phyloP scores from a whole-genome alignment of 2,113 vertebrate genomes.

The Lonchura striata region DNA sequence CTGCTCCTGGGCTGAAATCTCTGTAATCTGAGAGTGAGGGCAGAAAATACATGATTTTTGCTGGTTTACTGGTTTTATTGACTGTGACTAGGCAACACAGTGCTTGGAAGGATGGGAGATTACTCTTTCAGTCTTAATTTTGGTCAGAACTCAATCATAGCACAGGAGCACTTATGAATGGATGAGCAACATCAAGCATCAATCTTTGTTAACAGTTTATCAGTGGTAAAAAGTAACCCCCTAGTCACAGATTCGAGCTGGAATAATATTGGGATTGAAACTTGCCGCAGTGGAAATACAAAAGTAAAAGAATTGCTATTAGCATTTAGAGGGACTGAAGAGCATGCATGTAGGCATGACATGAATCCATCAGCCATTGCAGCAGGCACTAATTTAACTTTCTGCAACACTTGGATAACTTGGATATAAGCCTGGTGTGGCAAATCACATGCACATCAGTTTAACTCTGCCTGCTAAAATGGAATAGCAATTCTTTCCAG shows the following conservation, averaged over 20 bases:
- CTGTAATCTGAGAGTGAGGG: background rate
- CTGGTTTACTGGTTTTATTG: background rate
- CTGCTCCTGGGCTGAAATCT: background rate
- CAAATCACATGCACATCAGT: conserved; percentile 17
- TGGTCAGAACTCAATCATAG: conserved; percentile 13
- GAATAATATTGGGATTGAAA: conserved; percentile 35
- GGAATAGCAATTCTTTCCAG: background rate
- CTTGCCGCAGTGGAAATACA: background rate
- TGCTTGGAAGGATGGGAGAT: background rate
- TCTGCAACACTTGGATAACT: background rate
- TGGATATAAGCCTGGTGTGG: background rate
- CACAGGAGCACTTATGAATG: conserved; percentile 21
- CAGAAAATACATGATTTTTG: background rate
- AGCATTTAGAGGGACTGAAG: background rate
- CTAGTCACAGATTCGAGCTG: background rate
- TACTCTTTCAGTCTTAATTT: conserved; percentile 33
- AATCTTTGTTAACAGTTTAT: conserved; percentile 39
- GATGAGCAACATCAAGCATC: conserved; percentile 5
- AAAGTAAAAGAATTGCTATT: background rate
- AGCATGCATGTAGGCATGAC: background rate
- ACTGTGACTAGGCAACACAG: background rate
- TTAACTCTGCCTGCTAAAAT: conserved; percentile 18
- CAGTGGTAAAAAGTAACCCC: background rate
- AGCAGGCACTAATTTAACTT: conserved; percentile 29
- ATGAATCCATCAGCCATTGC: background rate